Evolutionary conservation across 2,888 invertebrate species (phyloP).

Genomic region (Trachelus troglodyta): DNA sequence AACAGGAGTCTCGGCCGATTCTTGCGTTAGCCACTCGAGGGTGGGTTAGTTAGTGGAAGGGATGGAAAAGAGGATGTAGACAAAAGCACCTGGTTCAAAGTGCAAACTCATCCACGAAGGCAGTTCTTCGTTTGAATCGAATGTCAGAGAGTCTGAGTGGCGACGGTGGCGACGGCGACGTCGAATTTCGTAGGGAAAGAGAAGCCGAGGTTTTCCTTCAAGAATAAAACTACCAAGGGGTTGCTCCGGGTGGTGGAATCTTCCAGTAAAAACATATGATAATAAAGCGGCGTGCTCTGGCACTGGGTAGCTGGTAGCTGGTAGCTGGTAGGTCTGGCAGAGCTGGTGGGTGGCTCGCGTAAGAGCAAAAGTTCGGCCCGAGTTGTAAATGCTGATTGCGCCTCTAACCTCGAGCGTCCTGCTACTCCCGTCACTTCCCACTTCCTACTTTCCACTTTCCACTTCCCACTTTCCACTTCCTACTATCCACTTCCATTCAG

Average conservation of each 20-base stretch:
- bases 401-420: slow-evolving; percentile 39
- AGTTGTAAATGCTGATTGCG: slow-evolving; percentile 59
- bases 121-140: background rate
- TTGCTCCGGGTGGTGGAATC: slow-evolving; percentile 35
- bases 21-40: background rate
- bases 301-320: slow-evolving; percentile 18
- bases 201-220: slow-evolving; percentile 25
- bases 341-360: slow-evolving; percentile 24
- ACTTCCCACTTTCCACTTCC: too few species aligned
- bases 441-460: background rate
- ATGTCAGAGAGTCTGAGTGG: background rate
- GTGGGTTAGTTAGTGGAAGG: slow-evolving; percentile 14
- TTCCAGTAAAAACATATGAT: slow-evolving; percentile 57
- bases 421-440: slow-evolving; percentile 8
- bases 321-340: slow-evolving; percentile 10
- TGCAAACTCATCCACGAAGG: background rate
- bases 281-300: slow-evolving; percentile 49
- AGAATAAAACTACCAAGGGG: slow-evolving; percentile 34
- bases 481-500: background rate
- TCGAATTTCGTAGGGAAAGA: slow-evolving; percentile 24
- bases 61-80: slow-evolving; percentile 22
- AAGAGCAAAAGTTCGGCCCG: slow-evolving; percentile 50
- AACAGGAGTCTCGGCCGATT: background rate
- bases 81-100: slow-evolving; percentile 3
- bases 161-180: background rate